Evolutionary conservation across 2,888 invertebrate genomes (phyloP).

Genomic region (Acrocyrtus sp.): DNA sequence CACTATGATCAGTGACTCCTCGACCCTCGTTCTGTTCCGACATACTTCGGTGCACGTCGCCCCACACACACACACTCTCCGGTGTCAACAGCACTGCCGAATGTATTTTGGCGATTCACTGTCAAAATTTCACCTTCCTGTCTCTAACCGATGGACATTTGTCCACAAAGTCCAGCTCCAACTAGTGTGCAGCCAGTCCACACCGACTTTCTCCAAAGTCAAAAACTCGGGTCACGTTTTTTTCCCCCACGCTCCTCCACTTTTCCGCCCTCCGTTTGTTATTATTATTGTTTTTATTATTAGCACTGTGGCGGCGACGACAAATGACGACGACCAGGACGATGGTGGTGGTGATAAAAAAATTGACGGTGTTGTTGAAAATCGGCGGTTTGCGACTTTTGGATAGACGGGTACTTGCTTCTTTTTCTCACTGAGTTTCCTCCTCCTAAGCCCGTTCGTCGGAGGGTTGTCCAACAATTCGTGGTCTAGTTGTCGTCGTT

Average conservation of each 20-base stretch:
- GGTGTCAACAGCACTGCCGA: neutral
- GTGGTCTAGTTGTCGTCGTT: conserved; percentile 49
- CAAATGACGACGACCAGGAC: conserved; percentile 46
- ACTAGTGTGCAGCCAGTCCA: too few relatives aligned
- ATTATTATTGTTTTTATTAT: conserved; percentile 28
- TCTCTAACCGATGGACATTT: too few relatives aligned
- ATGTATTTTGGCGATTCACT: too few relatives aligned
- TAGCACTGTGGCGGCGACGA: conserved; percentile 31
- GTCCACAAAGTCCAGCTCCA: too few relatives aligned
- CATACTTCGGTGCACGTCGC: conserved; percentile 57
- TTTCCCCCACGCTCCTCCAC: neutral
- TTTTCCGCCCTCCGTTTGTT: neutral
- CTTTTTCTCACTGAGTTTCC: conserved; percentile 8
- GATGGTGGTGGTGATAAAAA: conserved; percentile 31
- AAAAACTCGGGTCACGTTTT: neutral
- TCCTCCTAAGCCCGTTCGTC: conserved; percentile 16
- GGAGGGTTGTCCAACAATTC: conserved; percentile 51
- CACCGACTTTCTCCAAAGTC: neutral
- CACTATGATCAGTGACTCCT: conserved; percentile 51
- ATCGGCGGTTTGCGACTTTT: conserved; percentile 51
- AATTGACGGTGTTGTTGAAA: conserved; percentile 39
- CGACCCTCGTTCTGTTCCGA: conserved; percentile 60
- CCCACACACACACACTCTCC: conserved; percentile 2
- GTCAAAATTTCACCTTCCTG: too few relatives aligned
- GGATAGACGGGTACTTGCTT: conserved; percentile 30